Percentiles rank a stretch among this genome's conserved stretches.
These are phyloP conservation scores for Drosophila anomelani DNA, from an alignment of 2,888 invertebrate species.

Conservation along the genomic window DNA sequence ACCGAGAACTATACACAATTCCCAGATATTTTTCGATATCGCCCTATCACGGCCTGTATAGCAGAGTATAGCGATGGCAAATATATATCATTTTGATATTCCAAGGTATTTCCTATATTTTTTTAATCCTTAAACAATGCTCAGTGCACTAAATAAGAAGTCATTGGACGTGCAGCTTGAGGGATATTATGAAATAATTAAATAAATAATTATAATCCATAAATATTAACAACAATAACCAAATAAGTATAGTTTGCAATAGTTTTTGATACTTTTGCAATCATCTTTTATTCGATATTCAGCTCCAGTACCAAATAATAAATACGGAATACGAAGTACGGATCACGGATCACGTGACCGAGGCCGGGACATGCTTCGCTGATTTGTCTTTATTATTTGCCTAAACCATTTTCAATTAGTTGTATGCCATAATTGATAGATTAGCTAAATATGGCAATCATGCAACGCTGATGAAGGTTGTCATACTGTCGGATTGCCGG, in stretches of 20 bases:
- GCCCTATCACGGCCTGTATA: background rate
- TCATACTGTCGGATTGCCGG: conserved; percentile 8
- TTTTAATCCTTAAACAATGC: background rate
- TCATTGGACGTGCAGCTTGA: too few relatives aligned
- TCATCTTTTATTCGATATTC: background rate
- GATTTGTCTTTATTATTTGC: conserved; percentile 58
- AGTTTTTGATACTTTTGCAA: too few relatives aligned
- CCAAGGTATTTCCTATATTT: background rate
- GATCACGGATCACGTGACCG: conserved; percentile 32
- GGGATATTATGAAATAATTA: too few relatives aligned
- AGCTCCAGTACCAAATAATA: background rate
- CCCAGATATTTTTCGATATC: conserved; percentile 6
- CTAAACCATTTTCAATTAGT: conserved; percentile 70
- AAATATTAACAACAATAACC: background rate
- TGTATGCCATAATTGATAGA: conserved; percentile 63
- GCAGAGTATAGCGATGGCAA: background rate
- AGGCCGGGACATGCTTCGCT: conserved; percentile 45
- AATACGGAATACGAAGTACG: conserved; percentile 7
- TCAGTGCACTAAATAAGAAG: too few relatives aligned
- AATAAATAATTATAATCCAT: background rate
- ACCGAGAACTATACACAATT: conserved; percentile 4
- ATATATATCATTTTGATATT: background rate
- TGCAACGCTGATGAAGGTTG: conserved; percentile 51
- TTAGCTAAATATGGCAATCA: conserved; percentile 53
- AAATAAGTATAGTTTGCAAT: too few relatives aligned